These are phyloP conservation scores for Augochlorella aurata DNA, from an alignment of 2,888 invertebrate species.

Conservation along the genomic window DNA sequence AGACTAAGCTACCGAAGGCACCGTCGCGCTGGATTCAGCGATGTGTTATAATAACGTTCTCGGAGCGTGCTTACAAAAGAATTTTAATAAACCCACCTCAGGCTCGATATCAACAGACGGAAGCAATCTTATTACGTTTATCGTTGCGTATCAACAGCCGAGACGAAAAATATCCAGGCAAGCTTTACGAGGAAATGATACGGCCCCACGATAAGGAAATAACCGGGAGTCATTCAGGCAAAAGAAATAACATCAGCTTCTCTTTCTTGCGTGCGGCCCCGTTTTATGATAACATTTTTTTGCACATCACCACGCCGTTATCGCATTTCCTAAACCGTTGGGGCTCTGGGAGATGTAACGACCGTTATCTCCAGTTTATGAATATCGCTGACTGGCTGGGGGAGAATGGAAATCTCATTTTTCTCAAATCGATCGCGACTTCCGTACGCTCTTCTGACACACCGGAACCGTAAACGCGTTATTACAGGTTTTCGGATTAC, in stretches of 20 bases:
- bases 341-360: conserved; percentile 17
- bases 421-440: conserved; percentile 50
- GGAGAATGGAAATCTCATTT: conserved; percentile 48
- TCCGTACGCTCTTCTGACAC: conserved; percentile 27
- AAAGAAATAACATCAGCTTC: conserved; percentile 53
- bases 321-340: conserved; percentile 50
- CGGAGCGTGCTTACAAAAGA: conserved; percentile 29
- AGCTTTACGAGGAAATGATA: conserved; percentile 37
- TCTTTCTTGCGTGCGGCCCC: conserved; percentile 34
- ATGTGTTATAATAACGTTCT: background rate
- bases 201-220: conserved; percentile 51
- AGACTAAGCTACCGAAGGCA: background rate
- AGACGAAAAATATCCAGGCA: conserved; percentile 32
- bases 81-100: conserved; percentile 48
- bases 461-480: conserved; percentile 28
- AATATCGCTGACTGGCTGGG: conserved; percentile 45
- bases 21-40: background rate
- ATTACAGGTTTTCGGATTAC: background rate
- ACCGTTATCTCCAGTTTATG: conserved; percentile 58
- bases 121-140: conserved; percentile 52
- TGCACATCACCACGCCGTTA: conserved; percentile 47
- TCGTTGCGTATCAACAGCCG: conserved; percentile 45
- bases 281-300: conserved; percentile 46
- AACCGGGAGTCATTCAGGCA: conserved; percentile 45
- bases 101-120: conserved; percentile 34